Evolutionary conservation across 2,113 vertebrate genomes (phyloP), one percentile per base, ranked within the genome.

Genomic region (Lota lota): DNA sequence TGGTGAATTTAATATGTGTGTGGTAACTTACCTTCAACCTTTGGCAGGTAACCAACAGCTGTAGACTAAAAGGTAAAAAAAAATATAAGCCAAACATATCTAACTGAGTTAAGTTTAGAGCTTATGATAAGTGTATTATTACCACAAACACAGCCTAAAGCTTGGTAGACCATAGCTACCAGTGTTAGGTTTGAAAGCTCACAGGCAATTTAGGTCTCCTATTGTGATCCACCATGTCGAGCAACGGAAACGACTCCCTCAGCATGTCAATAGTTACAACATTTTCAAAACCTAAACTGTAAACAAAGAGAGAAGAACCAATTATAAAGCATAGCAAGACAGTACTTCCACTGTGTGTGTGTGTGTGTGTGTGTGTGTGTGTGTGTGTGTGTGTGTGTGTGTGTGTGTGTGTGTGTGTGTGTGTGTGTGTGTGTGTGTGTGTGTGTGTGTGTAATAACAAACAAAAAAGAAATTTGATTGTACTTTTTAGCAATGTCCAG

Each of bases 401-500:
- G 40, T 47, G 11, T 47, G 40, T 47, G 40, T 47, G 40, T 47
- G 40, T 47, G 11, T 47, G 40, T 47, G 40, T 47, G 40, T 47
- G 40, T 47, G 11, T 47, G 40, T 47, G 40, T 47, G 40, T 47
- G 40, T 47, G 11, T 47, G 40, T 47, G 40, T 47, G 40, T 47
- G 40, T 47, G 24, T 47, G 40, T 47, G 40, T 47, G 40, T 47
- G 40, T 47, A 66, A 70, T 51, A n/a, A 54, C 57, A 68, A 69
- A 40, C 12, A 1, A 58, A 22, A 1, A 72, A 56, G 2, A 17
- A 59, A 56, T 20, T 36, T 22, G 73, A 1, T 8, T 88, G 93
- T 96, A 96, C 95, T 95, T 93, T 87, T 91, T 92, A 69, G 95
- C 94, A 64, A 97, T 97, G 73, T 96, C 95, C 77, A 95, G 88